These are phyloP conservation scores for Miopithecus talapoin DNA, from an alignment of 2,797 vertebrate genomes.

Conservation along the genomic window DNA sequence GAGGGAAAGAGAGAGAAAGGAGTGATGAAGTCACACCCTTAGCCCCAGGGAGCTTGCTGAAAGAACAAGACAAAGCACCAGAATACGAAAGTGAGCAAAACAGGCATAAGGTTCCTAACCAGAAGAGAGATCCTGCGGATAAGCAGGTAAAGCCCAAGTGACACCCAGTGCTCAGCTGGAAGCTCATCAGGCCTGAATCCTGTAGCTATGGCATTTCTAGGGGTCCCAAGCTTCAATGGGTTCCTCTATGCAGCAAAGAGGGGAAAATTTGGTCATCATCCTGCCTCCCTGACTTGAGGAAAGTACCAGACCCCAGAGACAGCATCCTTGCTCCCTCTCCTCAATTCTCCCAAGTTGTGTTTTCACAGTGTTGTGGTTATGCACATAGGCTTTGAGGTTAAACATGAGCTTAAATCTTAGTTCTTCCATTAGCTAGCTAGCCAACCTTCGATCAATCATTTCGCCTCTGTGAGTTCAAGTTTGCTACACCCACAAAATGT, in stretches of 20 bases:
- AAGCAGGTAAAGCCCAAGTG: background rate
- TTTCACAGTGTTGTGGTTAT: background rate
- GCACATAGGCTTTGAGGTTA: background rate
- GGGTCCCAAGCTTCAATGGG: background rate
- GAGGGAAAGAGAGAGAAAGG: background rate
- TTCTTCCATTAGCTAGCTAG: background rate
- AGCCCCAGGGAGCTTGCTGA: background rate
- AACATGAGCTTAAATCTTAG: background rate
- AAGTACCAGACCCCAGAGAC: background rate
- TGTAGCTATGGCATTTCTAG: background rate
- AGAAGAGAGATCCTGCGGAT: background rate
- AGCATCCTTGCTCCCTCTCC: background rate
- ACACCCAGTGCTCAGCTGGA: background rate
- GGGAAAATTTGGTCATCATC: background rate
- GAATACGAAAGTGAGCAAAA: background rate
- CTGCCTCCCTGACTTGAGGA: background rate
- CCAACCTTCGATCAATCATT: background rate
- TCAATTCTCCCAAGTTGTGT: background rate
- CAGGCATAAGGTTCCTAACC: background rate
- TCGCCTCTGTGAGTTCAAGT: background rate
- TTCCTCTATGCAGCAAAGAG: background rate
- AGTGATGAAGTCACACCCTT: background rate
- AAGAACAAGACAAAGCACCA: background rate
- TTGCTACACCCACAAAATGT: conserved; percentile 5
- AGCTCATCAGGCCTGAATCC: background rate